Conservation (phyloP, 1,140 invertebrate genomes). For the Drosophila biarmipes region DNA sequence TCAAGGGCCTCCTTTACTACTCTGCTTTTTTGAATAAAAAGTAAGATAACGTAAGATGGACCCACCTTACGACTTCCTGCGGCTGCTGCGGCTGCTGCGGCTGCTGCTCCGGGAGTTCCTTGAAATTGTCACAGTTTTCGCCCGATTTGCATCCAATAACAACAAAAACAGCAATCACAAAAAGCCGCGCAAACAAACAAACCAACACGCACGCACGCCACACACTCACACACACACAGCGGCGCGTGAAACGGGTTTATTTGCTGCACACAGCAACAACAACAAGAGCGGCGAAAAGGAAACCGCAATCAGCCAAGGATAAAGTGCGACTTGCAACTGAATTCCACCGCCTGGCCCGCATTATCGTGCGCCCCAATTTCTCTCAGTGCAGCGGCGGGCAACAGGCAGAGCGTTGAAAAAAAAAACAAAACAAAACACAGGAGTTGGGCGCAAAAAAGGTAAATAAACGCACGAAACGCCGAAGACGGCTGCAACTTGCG, state of each 20-base stretch:
- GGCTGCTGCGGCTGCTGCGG: conserved; percentile 1
- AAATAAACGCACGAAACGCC: conserved; percentile 11
- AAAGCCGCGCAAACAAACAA: conserved; percentile 55
- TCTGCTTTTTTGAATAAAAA: neutral
- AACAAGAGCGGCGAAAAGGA: conserved; percentile 21
- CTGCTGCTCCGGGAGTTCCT: conserved; percentile 3
- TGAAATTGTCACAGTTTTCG: conserved; percentile 7
- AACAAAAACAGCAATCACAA: conserved; percentile 11
- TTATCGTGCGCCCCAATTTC: neutral
- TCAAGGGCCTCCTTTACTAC: conserved; percentile 63
- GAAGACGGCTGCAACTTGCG: neutral
- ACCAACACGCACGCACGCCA: conserved; percentile 5
- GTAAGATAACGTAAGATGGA: neutral
- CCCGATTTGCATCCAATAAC: conserved; percentile 30
- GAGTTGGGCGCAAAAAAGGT: conserved; percentile 7
- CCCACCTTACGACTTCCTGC: conserved; percentile 48
- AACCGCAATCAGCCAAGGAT: conserved; percentile 45
- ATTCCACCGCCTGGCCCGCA: conserved; percentile 9
- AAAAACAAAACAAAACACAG: conserved; percentile 6
- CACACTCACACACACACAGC: conserved; percentile 7
- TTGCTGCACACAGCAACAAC: conserved; percentile 41
- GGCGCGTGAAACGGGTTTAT: conserved; percentile 38
- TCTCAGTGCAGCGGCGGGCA: conserved; percentile 1
- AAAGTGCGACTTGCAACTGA: conserved; percentile 17
- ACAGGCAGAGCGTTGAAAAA: neutral